Percentiles rank a stretch among this genome's conserved stretches.
phyloP scores from a whole-genome alignment of 1,140 invertebrate species.

The Vanessa atalanta region DNA sequence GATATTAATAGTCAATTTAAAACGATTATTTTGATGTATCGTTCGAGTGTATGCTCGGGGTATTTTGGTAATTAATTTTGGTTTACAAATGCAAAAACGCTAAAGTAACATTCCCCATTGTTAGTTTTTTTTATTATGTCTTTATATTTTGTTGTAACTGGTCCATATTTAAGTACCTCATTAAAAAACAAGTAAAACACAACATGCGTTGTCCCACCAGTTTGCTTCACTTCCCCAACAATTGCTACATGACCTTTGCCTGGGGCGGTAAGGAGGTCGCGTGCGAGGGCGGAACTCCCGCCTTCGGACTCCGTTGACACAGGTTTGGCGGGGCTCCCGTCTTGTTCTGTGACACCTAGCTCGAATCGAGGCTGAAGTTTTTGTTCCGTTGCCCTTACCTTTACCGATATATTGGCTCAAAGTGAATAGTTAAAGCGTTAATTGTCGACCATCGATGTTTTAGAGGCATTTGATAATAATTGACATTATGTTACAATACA shows the following conservation, averaged over 20 bases:
- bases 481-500: too few relatives aligned
- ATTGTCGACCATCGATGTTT: too few relatives aligned
- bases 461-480: too few relatives aligned
- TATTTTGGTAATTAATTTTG: slow-evolving; percentile 1
- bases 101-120: too few relatives aligned
- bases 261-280: slow-evolving; percentile 26
- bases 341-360: slow-evolving; percentile 35
- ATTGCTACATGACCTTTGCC: slow-evolving; percentile 18
- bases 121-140: too few relatives aligned
- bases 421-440: too few relatives aligned
- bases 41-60: not conserved
- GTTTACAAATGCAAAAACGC: not conserved
- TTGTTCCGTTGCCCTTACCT: not conserved
- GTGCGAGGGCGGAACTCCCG: slow-evolving; percentile 51
- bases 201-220: not conserved
- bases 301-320: slow-evolving; percentile 54
- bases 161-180: too few relatives aligned
- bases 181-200: too few relatives aligned
- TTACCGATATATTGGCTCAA: too few relatives aligned
- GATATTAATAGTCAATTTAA: slow-evolving; percentile 9
- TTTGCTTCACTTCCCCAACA: slow-evolving; percentile 5
- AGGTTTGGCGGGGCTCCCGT: slow-evolving; percentile 48
- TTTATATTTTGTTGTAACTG: too few relatives aligned
- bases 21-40: slow-evolving; percentile 7
- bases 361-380: not conserved